A percentile compares a stretch with the other conserved stretches of the same genome.
Conservation (phyloP, 2,888 invertebrate species). For the Pharmacophagus antenor region DNA sequence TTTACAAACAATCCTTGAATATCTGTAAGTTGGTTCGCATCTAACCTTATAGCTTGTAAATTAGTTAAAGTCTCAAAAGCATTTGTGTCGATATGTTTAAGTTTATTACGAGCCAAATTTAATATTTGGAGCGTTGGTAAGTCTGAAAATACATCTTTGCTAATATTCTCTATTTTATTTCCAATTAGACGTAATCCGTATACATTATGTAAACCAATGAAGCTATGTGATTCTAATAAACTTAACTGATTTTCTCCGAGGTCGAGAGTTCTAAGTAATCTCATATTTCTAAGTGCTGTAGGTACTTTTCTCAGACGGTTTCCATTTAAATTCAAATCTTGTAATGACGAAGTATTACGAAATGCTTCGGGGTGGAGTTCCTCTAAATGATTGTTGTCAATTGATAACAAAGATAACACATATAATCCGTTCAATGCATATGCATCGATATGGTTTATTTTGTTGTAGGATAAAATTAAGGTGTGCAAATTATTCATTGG, state of each 20-base stretch:
- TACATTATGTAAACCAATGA: constrained; percentile 91
- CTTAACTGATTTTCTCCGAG: constrained; percentile 94
- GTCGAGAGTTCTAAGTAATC: constrained; percentile 92
- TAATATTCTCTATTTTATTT: constrained; percentile 91
- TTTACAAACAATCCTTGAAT: constrained; percentile 92
- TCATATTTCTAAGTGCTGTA: constrained; percentile 90
- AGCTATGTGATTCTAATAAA: constrained; percentile 89
- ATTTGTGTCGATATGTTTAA: constrained; percentile 88
- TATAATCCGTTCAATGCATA: constrained; percentile 93
- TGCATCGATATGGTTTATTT: constrained; percentile 90
- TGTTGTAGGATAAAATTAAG: constrained; percentile 91
- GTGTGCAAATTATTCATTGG: constrained; percentile 96
- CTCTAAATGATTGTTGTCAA: constrained; percentile 92
- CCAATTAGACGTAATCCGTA: constrained; percentile 94
- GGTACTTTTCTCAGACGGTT: constrained; percentile 91
- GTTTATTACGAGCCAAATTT: constrained; percentile 92
- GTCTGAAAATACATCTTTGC: constrained; percentile 88
- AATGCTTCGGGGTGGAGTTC: constrained; percentile 93
- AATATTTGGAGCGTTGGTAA: constrained; percentile 91
- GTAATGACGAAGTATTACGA: constrained; percentile 93
- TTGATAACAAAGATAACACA: constrained; percentile 90
- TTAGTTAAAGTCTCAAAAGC: constrained; percentile 90
- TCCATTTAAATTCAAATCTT: constrained; percentile 94
- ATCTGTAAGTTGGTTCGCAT: constrained; percentile 91
- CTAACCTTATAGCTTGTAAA: constrained; percentile 92